Conservation (phyloP, 2,888 invertebrate genomes). For the Allacma fusca region DNA sequence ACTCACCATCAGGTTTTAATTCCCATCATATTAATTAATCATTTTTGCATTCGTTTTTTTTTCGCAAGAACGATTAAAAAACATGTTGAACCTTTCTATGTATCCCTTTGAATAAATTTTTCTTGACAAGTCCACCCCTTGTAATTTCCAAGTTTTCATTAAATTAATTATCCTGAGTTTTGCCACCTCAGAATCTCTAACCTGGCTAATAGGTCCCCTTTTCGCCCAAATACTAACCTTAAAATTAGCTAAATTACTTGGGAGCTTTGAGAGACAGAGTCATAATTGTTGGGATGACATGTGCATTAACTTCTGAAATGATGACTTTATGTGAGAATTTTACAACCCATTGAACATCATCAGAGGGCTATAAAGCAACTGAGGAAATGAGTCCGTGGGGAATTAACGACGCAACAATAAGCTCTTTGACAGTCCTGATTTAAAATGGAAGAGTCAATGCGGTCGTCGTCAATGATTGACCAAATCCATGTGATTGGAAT, state of each 20-base stretch:
- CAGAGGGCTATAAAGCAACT: not conserved
- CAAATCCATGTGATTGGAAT: slow-evolving; percentile 3
- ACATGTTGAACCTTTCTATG: no score
- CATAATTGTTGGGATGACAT: no score
- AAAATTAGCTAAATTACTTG: not conserved
- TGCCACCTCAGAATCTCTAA: not conserved
- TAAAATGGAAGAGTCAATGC: slow-evolving; percentile 7
- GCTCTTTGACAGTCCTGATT: not conserved
- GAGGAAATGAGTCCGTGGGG: not conserved
- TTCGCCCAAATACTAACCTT: not conserved
- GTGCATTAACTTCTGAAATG: no score
- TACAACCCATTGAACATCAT: not conserved
- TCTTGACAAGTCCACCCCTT: not conserved
- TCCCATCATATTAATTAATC: slow-evolving; percentile 14
- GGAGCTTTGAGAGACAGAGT: no score
- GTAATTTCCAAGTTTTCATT: not conserved
- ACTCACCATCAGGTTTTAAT: not conserved
- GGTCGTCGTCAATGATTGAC: slow-evolving; percentile 1
- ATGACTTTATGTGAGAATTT: not conserved
- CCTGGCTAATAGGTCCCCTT: not conserved
- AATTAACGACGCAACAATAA: not conserved
- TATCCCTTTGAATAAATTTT: not conserved
- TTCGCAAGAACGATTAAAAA: not conserved
- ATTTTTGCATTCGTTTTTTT: slow-evolving; percentile 4
- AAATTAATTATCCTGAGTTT: not conserved